phyloP scores from a whole-genome alignment of 2,888 invertebrate species.

The Tuta absoluta region DNA sequence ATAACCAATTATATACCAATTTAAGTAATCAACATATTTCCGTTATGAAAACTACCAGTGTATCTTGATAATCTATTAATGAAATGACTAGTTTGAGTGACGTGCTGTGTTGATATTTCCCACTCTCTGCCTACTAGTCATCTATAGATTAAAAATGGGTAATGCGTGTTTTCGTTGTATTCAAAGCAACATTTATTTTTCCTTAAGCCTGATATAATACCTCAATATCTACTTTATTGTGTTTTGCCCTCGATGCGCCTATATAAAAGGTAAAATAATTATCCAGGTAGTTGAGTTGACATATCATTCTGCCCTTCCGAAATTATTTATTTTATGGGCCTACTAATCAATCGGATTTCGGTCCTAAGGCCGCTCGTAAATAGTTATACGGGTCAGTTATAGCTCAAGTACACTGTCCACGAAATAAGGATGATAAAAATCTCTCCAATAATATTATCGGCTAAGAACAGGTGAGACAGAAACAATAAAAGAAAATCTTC shows the following conservation, averaged over 20 bases:
- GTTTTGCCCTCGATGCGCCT: conserved; percentile 37
- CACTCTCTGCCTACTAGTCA: too few species aligned
- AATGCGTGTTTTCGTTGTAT: too few species aligned
- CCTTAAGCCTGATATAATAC: background rate
- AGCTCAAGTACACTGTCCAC: conserved; percentile 53
- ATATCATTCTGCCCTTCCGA: conserved; percentile 61
- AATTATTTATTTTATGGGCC: conserved; percentile 73
- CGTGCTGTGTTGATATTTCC: too few species aligned
- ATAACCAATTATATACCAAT: too few species aligned
- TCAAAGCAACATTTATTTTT: too few species aligned
- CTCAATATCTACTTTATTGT: background rate
- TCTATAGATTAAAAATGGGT: too few species aligned
- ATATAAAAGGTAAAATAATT: conserved; percentile 57
- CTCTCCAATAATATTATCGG: conserved; percentile 32
- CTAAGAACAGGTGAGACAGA: conserved; percentile 29
- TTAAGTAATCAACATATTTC: too few species aligned
- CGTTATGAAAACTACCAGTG: too few species aligned
- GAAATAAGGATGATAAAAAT: conserved; percentile 50
- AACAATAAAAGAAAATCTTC: conserved; percentile 34
- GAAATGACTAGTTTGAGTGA: too few species aligned
- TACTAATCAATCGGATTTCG: conserved; percentile 67
- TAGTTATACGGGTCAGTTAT: conserved; percentile 53
- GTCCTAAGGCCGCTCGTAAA: conserved; percentile 58
- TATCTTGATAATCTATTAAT: too few species aligned
- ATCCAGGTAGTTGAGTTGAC: conserved; percentile 51